These are phyloP conservation scores for Petromus typicus DNA, from an alignment of 2,113 vertebrate species.

Conservation along the genomic window DNA sequence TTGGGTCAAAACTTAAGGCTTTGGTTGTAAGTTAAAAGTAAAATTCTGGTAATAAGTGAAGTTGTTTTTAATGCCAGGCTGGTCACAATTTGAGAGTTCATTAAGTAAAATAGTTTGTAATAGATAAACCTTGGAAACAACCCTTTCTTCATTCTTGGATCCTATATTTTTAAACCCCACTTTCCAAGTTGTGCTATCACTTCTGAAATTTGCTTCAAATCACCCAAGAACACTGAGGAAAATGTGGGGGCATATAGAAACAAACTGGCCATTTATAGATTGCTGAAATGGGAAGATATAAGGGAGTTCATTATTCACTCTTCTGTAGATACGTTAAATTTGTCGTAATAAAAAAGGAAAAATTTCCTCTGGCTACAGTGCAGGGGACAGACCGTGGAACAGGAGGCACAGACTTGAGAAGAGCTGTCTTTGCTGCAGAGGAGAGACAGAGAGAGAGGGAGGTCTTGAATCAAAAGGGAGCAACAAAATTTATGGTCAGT, in stretches of 20 bases:
- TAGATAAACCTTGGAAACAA: neutral
- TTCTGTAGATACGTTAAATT: conserved; percentile 3
- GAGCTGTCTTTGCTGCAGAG: neutral
- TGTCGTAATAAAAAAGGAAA: neutral
- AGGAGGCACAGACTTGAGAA: neutral
- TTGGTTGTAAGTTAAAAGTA: too few species aligned
- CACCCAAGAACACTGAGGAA: neutral
- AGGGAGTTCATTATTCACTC: neutral
- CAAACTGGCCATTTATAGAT: neutral
- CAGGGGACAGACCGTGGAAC: neutral
- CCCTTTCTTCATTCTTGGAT: neutral
- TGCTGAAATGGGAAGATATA: neutral
- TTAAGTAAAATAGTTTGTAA: neutral
- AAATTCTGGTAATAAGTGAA: too few species aligned
- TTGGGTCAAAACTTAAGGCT: too few species aligned
- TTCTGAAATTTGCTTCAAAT: conserved; percentile 28
- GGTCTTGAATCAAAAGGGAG: neutral
- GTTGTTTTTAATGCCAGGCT: too few species aligned
- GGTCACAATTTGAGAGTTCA: too few species aligned
- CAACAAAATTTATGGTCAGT: neutral
- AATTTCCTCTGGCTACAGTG: neutral
- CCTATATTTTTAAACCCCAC: neutral
- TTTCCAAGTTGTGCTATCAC: neutral
- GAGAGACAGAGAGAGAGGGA: neutral
- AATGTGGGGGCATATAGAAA: neutral